Percentiles rank a stretch among this genome's conserved stretches.
Evolutionary conservation across 2,888 invertebrate species (phyloP).

Genomic region (Phyllotreta cruciferae): DNA sequence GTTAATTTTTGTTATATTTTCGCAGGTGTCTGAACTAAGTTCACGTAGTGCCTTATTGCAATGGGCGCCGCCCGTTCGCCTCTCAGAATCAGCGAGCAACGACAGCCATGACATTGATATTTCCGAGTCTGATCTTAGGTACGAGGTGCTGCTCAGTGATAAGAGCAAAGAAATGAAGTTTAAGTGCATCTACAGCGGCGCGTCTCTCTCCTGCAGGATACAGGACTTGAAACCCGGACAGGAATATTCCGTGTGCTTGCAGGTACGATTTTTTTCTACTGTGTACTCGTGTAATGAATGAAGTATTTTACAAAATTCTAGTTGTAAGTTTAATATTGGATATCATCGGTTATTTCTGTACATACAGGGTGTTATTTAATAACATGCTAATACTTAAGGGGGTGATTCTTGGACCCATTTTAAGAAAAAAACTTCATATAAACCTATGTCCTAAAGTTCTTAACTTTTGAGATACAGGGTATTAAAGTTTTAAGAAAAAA

Average conservation of each 20-base stretch:
- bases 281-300: no score
- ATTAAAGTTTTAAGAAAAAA: no score
- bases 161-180: conserved; percentile 81
- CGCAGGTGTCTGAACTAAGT: conserved; percentile 81
- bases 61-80: conserved; percentile 73
- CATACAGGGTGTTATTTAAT: not conserved
- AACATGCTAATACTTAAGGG: no score
- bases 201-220: conserved; percentile 78
- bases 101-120: conserved; percentile 63
- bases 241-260: conserved; percentile 83
- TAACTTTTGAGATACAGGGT: no score
- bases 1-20: conserved; percentile 37
- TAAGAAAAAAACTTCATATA: no score
- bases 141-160: conserved; percentile 83
- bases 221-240: conserved; percentile 88
- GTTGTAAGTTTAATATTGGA: no score
- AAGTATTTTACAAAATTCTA: not conserved
- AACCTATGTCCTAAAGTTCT: no score
- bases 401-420: no score
- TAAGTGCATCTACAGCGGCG: conserved; percentile 83
- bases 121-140: conserved; percentile 73
- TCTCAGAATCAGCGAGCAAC: conserved; percentile 61
- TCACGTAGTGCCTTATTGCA: conserved; percentile 85
- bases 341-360: no score
- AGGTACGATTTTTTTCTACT: conserved; percentile 50